Base-by-base conservation (phyloP, 1,140 invertebrate genomes). In the Parasteatoda tepidariorum region DNA sequence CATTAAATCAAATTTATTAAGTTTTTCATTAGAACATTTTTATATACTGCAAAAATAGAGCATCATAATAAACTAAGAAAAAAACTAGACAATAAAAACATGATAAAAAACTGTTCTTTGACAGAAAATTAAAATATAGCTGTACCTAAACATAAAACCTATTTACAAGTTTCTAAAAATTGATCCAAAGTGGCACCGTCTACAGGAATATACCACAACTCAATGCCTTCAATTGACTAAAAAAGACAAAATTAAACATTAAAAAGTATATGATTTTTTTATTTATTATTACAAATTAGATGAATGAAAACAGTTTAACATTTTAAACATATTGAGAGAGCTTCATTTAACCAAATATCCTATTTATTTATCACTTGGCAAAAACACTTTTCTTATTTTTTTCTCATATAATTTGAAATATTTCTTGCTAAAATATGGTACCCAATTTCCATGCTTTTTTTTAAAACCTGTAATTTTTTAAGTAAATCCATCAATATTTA, bases 121-220 rank as follows among this genome's bases (percentile, higher is more conserved):
- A n/a, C n/a, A n/a, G n/a, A n/a, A n/a, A n/a, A n/a, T n/a, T n/a
- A n/a, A n/a, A n/a, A n/a, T n/a, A n/a, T n/a, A n/a, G n/a, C n/a
- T n/a, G n/a, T n/a, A n/a, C n/a, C n/a, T n/a, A n/a, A n/a, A n/a
- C n/a, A n/a, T n/a, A n/a, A n/a, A n/a, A n/a, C n/a, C n/a, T 70
- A 81, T 81, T 81, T 66, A 70, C 66, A 81, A 48, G 30, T 70
- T 15, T 81, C 83, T 34, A 83, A 83, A 83, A 83, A 83, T 28
- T 73, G 57, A 24, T 62, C 57, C 28, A 83, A 34, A 54, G 79
- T 83, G 5, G 26, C 59, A 18, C 6, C 6, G 33, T 83, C 79
- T 13, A 83, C 68, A 64, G 79, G 79, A 74, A 83, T 83, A 26
- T 73, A 83, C 79, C 79, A 83, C 11, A 73, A 18, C 28, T 83